These are phyloP conservation scores for Thyatira batis DNA, from an alignment of 2,888 invertebrate genomes.

Conservation along the genomic window DNA sequence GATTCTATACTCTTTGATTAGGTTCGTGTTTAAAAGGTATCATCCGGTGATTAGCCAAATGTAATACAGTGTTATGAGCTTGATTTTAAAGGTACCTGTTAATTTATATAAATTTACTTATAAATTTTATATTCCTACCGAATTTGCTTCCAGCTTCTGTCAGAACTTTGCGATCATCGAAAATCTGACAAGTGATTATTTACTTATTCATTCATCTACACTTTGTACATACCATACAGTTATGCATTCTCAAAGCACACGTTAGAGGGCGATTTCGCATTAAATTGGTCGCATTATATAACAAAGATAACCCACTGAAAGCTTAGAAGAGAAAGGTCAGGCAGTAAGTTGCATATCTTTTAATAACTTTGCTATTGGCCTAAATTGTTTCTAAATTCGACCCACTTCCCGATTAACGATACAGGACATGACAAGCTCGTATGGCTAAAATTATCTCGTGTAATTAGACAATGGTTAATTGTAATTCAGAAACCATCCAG, in stretches of 20 bases:
- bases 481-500: not conserved
- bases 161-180: too few species aligned
- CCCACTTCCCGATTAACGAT: not conserved
- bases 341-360: not conserved
- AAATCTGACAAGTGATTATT: too few species aligned
- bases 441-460: not conserved
- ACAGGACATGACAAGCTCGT: not conserved
- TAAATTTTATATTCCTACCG: too few species aligned
- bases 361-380: not conserved
- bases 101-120: too few species aligned
- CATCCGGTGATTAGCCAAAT: constrained; percentile 26
- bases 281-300: too few species aligned
- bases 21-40: constrained; percentile 22
- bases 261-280: too few species aligned
- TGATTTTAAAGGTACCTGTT: not conserved
- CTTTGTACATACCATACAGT: too few species aligned
- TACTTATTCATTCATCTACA: too few species aligned
- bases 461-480: not conserved
- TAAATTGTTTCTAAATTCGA: not conserved
- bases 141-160: too few species aligned
- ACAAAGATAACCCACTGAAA: too few species aligned
- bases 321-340: too few species aligned
- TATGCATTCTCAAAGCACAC: too few species aligned
- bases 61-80: constrained; percentile 11
- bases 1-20: constrained; percentile 26